Evolutionary conservation across 1,140 invertebrate genomes (phyloP).

Genomic region (Trichonephila inaurata): DNA sequence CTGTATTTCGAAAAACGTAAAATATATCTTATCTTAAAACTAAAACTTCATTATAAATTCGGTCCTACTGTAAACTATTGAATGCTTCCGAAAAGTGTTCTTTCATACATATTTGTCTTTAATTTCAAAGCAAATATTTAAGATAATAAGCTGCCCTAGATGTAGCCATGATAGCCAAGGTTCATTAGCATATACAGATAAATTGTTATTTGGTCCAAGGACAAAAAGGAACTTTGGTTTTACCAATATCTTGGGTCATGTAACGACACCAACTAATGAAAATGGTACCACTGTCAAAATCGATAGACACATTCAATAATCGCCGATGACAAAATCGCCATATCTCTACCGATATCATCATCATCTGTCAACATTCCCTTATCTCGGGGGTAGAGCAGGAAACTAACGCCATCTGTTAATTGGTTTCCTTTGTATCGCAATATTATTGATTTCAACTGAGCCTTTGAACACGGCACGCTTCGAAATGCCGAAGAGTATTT

Average conservation of each 20-base stretch:
- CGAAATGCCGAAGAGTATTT: constrained; percentile 46
- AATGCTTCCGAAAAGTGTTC: too few relatives aligned
- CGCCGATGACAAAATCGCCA: constrained; percentile 65
- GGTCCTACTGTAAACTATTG: too few relatives aligned
- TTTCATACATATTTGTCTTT: too few relatives aligned
- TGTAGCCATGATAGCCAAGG: too few relatives aligned
- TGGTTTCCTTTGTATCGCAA: constrained; percentile 56
- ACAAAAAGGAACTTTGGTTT: not conserved
- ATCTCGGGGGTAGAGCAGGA: constrained; percentile 29
- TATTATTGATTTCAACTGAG: constrained; percentile 59
- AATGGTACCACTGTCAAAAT: constrained; percentile 41
- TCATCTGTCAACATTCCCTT: constrained; percentile 57
- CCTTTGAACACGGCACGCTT: not conserved
- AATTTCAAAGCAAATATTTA: too few relatives aligned
- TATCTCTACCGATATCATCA: constrained; percentile 67
- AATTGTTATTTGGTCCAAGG: not conserved
- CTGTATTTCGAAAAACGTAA: too few relatives aligned
- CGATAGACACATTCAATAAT: constrained; percentile 65
- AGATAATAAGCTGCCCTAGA: too few relatives aligned
- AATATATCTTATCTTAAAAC: too few relatives aligned
- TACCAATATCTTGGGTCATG: not conserved
- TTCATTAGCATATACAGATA: too few relatives aligned
- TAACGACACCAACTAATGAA: constrained; percentile 34
- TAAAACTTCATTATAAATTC: too few relatives aligned
- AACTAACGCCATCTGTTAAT: constrained; percentile 65